Conservation (phyloP, 2,113 vertebrate genomes). For the Suncus etruscus region DNA sequence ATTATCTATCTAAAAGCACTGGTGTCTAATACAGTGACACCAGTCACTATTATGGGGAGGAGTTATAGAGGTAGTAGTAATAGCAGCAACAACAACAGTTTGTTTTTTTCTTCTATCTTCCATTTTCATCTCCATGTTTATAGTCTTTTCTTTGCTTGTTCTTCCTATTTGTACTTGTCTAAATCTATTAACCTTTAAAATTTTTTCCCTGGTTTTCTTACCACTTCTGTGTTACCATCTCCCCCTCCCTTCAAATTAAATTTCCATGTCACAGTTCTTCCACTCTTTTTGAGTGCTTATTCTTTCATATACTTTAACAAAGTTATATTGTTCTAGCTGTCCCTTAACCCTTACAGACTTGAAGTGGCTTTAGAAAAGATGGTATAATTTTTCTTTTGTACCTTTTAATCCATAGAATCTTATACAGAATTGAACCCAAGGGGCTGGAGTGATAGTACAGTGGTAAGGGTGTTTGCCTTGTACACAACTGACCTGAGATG, state of each 20-base stretch:
- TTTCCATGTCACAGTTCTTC: slow-evolving; percentile 42
- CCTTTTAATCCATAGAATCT: background rate
- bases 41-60: background rate
- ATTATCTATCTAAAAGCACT: background rate
- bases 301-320: background rate
- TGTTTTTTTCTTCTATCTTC: background rate
- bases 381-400: background rate
- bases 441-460: no score
- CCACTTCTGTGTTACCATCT: background rate
- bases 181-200: slow-evolving; percentile 36
- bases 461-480: no score
- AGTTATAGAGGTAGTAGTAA: no score
- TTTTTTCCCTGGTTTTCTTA: background rate
- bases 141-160: background rate
- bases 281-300: slow-evolving; percentile 21
- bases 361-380: background rate
- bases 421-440: background rate
- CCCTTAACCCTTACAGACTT: background rate
- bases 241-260: background rate
- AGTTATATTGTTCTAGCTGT: background rate
- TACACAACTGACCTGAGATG: no score
- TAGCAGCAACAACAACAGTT: background rate
- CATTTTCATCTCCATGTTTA: background rate
- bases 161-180: background rate
- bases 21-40: background rate